Evolutionary conservation across 2,113 vertebrate genomes (phyloP).

Genomic region (Benitochromis conjunctus): DNA sequence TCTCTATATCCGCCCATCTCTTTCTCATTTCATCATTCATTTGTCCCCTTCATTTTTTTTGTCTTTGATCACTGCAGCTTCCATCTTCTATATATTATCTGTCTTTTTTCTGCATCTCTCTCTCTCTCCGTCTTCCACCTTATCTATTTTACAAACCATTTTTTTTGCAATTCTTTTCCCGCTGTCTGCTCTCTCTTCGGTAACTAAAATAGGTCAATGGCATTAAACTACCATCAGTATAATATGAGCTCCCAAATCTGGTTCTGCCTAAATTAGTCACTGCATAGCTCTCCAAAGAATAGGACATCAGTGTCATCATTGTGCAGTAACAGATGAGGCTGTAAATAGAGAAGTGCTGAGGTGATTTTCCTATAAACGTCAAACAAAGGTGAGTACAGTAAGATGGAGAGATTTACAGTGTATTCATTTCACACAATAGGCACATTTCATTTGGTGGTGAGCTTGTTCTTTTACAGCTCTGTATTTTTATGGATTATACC

Average conservation of each 20-base stretch:
- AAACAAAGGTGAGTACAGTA: not conserved
- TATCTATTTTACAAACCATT: not conserved
- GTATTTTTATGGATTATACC: not conserved
- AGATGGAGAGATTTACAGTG: not conserved
- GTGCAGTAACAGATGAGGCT: not conserved
- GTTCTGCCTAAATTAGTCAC: constrained; percentile 21
- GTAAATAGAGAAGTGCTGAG: not conserved
- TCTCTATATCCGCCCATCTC: constrained; percentile 16
- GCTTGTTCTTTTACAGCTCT: not conserved
- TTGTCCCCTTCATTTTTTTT: constrained; percentile 12
- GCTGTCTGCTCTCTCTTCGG: not conserved
- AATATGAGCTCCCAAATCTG: constrained; percentile 2
- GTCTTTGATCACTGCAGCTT: constrained; percentile 18
- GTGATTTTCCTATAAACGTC: not conserved
- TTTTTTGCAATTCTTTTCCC: not conserved
- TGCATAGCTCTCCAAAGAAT: not conserved
- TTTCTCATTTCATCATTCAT: constrained; percentile 41
- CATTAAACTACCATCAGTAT: constrained; percentile 25
- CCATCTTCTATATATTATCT: not conserved
- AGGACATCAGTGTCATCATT: not conserved
- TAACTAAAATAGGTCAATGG: constrained; percentile 41
- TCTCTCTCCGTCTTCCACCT: not conserved
- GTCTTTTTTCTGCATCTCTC: not conserved
- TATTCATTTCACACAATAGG: not conserved
- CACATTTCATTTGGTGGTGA: not conserved